phyloP scores from a whole-genome alignment of 2,888 invertebrate species.

The Petrolisthes cinctipes region DNA sequence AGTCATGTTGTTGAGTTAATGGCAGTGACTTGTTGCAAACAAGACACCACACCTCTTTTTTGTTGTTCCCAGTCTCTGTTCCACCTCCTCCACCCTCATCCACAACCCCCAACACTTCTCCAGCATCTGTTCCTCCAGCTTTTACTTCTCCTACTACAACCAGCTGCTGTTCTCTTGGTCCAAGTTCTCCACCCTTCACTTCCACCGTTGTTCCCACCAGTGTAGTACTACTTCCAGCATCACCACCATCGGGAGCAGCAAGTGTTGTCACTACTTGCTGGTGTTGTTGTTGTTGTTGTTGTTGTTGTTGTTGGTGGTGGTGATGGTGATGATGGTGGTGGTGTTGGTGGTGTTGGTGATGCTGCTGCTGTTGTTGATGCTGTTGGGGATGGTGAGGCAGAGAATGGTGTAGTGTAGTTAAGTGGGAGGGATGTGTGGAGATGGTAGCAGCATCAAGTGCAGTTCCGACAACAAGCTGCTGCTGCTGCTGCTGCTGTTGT shows the following conservation, averaged over 20 bases:
- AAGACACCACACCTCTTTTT: constrained; percentile 32
- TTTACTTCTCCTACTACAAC: constrained; percentile 2
- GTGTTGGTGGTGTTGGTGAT: constrained; percentile 36
- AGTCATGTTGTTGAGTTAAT: constrained; percentile 11
- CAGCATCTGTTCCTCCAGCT: not conserved
- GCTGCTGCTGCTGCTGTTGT: not conserved
- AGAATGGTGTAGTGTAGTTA: constrained; percentile 39
- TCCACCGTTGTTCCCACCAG: constrained; percentile 4
- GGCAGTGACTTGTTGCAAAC: constrained; percentile 54
- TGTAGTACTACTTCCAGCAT: not conserved
- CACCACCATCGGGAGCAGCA: not conserved
- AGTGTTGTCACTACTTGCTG: constrained; percentile 14
- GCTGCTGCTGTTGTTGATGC: constrained; percentile 39
- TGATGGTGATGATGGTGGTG: constrained; percentile 40
- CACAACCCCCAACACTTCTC: not conserved
- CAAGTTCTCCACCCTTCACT: not conserved
- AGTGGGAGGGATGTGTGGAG: constrained; percentile 23
- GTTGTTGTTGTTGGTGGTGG: no score
- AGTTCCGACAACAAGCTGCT: constrained; percentile 26
- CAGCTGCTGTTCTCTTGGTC: not conserved
- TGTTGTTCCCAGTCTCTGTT: not conserved
- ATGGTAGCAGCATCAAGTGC: constrained; percentile 35
- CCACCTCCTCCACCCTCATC: not conserved
- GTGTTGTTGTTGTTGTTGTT: constrained; percentile 30
- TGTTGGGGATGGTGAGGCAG: constrained; percentile 13